Base-by-base conservation (phyloP, 2,888 invertebrate species). In the Nomada hirtipes region DNA sequence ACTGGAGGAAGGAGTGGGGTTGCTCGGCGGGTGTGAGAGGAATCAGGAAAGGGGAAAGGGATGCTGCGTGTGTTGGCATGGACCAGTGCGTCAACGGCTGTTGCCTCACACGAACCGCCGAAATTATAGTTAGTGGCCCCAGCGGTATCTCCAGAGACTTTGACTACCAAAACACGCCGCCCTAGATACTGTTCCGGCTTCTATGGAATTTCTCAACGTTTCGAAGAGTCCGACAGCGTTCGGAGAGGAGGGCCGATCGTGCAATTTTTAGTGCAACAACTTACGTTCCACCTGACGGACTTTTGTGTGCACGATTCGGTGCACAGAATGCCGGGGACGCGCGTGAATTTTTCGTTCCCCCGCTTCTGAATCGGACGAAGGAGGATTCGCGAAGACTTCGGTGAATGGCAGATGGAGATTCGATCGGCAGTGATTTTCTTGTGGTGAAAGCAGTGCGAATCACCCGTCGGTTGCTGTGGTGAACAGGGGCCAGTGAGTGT, bases 71-170 rank as follows among this genome's bases (percentile, higher is more conserved):
- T 93, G 93, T 93, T 91, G 93, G 93, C 93, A 94, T 94, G 93
- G 93, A 93, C 93, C 93, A 94, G 93, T 94, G 93, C 93, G 93
- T 94, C 93, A 93, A 94, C 93, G 93, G 92, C 93, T 93, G 92
- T 93, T 93, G 93, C 93, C 93, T 93, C 92, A 92, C 90, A 93
- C 93, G 93, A 93, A 93, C 93, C 93, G 91, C 92, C 92, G 90
- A 93, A 93, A 93, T 93, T 92, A 92, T 92, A 91, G 91, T 93
- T 92, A 92, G 92, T 91, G 88, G 89, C 84, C 88, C 90, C 87
- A 89, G 78, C 88, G 90, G 90, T 47, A 86, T 89, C 85, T 88
- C 85, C 72, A 82, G 85, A 86, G 87, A 87, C 86, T 87, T 20
- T 64, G 76, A 67, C 81, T 79, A 85, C 61, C 83, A 85, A 80